Percentiles rank a stretch among this genome's conserved stretches.
These are phyloP conservation scores for Archivesica marissinica DNA, from an alignment of 1,140 invertebrate genomes.

Conservation along the genomic window DNA sequence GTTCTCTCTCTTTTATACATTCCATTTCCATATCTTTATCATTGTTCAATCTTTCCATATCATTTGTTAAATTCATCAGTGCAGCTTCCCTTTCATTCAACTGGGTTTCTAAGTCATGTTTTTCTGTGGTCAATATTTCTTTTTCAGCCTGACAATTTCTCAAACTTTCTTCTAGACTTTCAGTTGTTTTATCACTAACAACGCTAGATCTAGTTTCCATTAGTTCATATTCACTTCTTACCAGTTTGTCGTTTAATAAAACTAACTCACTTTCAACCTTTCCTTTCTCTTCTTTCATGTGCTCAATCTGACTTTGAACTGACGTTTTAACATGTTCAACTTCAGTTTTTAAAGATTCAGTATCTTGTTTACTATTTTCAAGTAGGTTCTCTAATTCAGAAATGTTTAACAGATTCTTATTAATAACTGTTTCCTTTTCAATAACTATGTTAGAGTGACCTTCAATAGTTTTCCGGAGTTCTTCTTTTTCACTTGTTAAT, in stretches of 20 bases:
- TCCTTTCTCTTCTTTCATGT: constrained; percentile 19
- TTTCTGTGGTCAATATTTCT: neutral
- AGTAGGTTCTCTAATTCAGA: neutral
- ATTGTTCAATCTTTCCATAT: neutral
- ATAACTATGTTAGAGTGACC: neutral
- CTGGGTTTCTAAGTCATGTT: neutral
- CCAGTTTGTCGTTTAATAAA: neutral
- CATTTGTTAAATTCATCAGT: neutral
- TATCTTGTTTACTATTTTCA: neutral
- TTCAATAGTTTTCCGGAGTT: constrained; percentile 7
- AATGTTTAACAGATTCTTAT: neutral
- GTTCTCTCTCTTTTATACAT: neutral
- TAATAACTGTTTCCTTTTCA: neutral
- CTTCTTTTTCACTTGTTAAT: constrained; percentile 37
- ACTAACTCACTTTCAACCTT: neutral
- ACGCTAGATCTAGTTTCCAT: neutral
- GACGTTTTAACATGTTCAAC: neutral
- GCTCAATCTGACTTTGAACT: neutral
- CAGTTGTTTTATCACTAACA: neutral
- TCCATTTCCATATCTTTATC: neutral
- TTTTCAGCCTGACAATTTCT: constrained; percentile 2
- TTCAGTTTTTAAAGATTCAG: constrained; percentile 15
- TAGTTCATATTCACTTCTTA: constrained; percentile 26
- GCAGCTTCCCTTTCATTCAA: constrained; percentile 13
- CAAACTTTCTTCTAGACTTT: neutral